Evolutionary conservation across 1,140 invertebrate species (phyloP), one percentile per base, ranked within the genome.

Genomic region (Lethocerus indicus): DNA sequence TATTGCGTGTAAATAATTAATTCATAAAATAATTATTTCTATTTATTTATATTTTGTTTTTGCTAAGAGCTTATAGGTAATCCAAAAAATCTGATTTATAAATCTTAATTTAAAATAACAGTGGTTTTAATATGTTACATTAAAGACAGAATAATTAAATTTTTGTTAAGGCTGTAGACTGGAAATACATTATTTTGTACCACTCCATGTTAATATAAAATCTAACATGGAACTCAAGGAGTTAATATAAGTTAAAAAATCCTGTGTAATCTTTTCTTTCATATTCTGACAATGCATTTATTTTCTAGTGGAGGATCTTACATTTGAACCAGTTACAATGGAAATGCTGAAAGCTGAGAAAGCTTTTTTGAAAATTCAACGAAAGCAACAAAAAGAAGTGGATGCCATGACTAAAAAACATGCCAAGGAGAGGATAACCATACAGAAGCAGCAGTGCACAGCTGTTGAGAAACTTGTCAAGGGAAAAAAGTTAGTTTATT

Each of bases 381-480:
- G 91, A 59, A 98, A 97, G 62, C 92, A 98, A 57, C 82, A 88
- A 63, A 98, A 98, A 62, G 94, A 98, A 58, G 61, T 93, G 50
- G 94, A 98, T 54, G 70, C 82, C 9, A 69, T 97, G 64, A 83
- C 81, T 61, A 96, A 96, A 61, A 80, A 83, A 51, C 93, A 98
- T 56, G 75, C 83, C 51, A 99, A 99, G 63, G 93, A 98, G 67
- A 81, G 88, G 61, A 71, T 83, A 54, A 65, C 76, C 16, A 78
- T 98, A 60, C 93, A 97, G 65, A 95, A 96, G 64, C 76, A 82
- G 23, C 95, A 98, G 62, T 93, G 91, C 66, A 72, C 79, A n/a
- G 82, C 88, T 23, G 85, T 98, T 45, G 93, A 98, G 64, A 95
- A 95, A 66, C 71, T 95, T 51, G 82, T 93, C 57, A 92, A 92